These are phyloP conservation scores for Scleropages formosus DNA, from an alignment of 2,797 vertebrate species.

Conservation along the genomic window DNA sequence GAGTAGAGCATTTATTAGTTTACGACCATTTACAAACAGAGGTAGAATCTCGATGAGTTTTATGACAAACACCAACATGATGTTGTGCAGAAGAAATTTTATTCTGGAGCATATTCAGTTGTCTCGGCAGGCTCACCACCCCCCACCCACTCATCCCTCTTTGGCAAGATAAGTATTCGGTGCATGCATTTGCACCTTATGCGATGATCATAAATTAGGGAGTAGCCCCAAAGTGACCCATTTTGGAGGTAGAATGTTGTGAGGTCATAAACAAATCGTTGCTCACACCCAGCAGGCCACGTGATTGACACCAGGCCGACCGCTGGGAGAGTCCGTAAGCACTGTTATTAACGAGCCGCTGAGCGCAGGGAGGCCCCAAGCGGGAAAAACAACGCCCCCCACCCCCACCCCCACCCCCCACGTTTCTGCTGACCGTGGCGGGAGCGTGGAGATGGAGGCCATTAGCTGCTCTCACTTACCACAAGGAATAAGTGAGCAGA, in stretches of 20 bases:
- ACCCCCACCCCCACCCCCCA: slow-evolving; percentile 31
- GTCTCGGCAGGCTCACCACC: not conserved
- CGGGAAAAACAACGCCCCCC: slow-evolving; percentile 54
- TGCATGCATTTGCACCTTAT: slow-evolving; percentile 1
- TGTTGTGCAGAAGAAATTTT: not conserved
- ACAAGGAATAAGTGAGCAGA: slow-evolving; percentile 45
- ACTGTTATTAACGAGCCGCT: slow-evolving; percentile 56
- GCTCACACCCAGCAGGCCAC: slow-evolving; percentile 63
- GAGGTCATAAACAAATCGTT: slow-evolving; percentile 61
- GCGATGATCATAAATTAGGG: not conserved
- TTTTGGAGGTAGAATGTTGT: slow-evolving; percentile 44
- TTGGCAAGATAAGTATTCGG: not conserved
- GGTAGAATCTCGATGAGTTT: too few relatives aligned
- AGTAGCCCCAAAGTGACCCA: not conserved
- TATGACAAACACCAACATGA: not conserved
- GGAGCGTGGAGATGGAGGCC: slow-evolving; percentile 22
- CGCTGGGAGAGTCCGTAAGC: slow-evolving; percentile 50
- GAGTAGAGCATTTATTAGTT: too few relatives aligned
- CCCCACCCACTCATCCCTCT: not conserved
- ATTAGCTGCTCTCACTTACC: slow-evolving; percentile 27
- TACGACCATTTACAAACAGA: too few relatives aligned
- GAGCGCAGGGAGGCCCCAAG: slow-evolving; percentile 44
- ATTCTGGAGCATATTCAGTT: not conserved
- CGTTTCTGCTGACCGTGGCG: slow-evolving; percentile 36
- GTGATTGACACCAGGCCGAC: slow-evolving; percentile 54